phyloP scores from a whole-genome alignment of 2,888 invertebrate species.

The Rapana venosa region DNA sequence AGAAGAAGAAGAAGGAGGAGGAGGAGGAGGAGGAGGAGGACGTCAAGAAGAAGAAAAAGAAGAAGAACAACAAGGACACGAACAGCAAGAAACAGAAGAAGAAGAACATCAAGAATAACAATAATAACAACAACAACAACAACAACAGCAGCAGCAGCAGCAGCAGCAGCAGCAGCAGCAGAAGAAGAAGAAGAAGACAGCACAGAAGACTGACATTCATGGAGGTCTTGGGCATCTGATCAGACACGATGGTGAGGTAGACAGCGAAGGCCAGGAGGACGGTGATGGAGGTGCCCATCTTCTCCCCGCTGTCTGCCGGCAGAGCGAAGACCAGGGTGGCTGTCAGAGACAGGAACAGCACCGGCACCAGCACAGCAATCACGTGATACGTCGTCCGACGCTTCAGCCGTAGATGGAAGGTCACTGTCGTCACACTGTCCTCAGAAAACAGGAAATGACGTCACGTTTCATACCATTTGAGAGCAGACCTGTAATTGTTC shows the following conservation, averaged over 20 bases:
- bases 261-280: conserved; percentile 58
- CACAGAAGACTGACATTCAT: too few species aligned
- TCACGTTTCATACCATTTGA: too few species aligned
- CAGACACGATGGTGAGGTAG: conserved; percentile 55
- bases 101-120: too few species aligned
- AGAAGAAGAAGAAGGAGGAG: too few species aligned
- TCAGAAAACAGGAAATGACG: background rate
- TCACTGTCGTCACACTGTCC: background rate
- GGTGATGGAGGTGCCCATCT: conserved; percentile 55
- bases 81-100: too few species aligned
- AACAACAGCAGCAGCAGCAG: too few species aligned
- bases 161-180: too few species aligned
- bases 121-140: too few species aligned
- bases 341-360: conserved; percentile 53
- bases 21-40: too few species aligned
- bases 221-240: conserved; percentile 51
- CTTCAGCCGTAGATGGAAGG: conserved; percentile 43
- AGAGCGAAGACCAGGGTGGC: conserved; percentile 54
- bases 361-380: conserved; percentile 54
- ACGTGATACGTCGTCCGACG: conserved; percentile 50
- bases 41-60: too few species aligned
- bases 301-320: conserved; percentile 55
- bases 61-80: too few species aligned
- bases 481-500: background rate
- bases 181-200: too few species aligned